Base-by-base conservation (phyloP, 2,888 invertebrate species). In the Stegophylla sp. region DNA sequence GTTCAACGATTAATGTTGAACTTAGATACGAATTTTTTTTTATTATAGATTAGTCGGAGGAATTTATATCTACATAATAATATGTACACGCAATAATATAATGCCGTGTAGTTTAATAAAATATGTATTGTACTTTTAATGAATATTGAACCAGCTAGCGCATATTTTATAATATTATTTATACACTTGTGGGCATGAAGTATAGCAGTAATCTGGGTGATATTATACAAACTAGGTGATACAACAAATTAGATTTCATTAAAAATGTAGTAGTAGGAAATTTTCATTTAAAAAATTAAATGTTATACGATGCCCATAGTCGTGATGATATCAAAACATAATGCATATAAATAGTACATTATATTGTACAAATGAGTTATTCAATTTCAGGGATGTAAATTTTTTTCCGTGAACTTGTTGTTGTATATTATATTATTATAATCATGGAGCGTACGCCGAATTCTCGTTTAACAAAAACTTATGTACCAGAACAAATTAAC, bases 401-500 rank as follows among this genome's bases (percentile, higher is more conserved):
- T 51, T 34, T 53, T 69, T 69, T 69, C 20, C 13, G 20, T 28
- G 26, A 15, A 69, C 5, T 13, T 48, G 17, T 13, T 7, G 69
- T 34, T 69, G 20, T 34, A 51, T 69, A 51, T n/a, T n/a, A n/a
- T n/a, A n/a, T n/a, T n/a, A n/a, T n/a, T 51, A 69, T 20, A 69
- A 69, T 69, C 51, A 20, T 13, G 69, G 20, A 28, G 28, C 15
- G 51, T 34, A 28, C 51, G 28, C 23, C 34, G 69, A 17, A 13
- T 28, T 28, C 69, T 69, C 34, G 51, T 69, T 34, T 51, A 13
- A 53, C 69, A 20, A n/a, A 51, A 69, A 69, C 28, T 34, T 28
- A 69, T 53, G 69, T 69, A 69, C 69, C 69, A 53, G 69, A 69
- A 69, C 69, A 34, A 69, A 69, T 69, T 69, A 69, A 45, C 34